A percentile compares a stretch with the other conserved stretches of the same genome.
Evolutionary conservation across 2,888 invertebrate genomes (phyloP).

Genomic region (Latheticus oryzae): DNA sequence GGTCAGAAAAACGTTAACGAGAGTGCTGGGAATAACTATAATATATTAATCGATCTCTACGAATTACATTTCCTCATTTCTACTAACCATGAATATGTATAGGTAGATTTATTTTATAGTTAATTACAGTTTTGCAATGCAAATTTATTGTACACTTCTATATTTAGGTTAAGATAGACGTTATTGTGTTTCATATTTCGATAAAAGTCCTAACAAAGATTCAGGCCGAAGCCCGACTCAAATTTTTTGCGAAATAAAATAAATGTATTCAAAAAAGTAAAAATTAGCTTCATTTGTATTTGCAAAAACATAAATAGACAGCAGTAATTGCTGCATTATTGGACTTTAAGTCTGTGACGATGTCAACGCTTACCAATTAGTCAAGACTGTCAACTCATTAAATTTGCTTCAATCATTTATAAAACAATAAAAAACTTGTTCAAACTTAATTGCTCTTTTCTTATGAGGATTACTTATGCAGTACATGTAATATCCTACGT

Average conservation of each 20-base stretch:
- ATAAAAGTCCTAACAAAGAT: conserved; percentile 46
- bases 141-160: conserved; percentile 59
- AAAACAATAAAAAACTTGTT: too few relatives aligned
- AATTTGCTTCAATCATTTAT: too few relatives aligned
- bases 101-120: conserved; percentile 61
- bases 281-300: too few relatives aligned
- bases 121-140: conserved; percentile 64
- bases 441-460: too few relatives aligned
- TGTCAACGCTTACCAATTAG: too few relatives aligned
- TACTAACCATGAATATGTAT: conserved; percentile 60
- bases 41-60: conserved; percentile 50
- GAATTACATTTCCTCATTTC: conserved; percentile 52
- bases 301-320: too few relatives aligned
- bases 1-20: conserved; percentile 17
- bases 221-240: conserved; percentile 33
- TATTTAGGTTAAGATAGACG: conserved; percentile 60
- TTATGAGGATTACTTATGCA: too few relatives aligned
- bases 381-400: too few relatives aligned
- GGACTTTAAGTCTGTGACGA: too few relatives aligned
- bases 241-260: conserved; percentile 36
- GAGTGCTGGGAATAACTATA: conserved; percentile 34
- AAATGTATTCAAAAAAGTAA: too few relatives aligned
- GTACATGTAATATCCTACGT: conserved; percentile 27
- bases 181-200: conserved; percentile 47
- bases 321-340: too few relatives aligned